Base-by-base conservation (phyloP, 2,797 vertebrate genomes). In the Limnodromus scolopaceus region DNA sequence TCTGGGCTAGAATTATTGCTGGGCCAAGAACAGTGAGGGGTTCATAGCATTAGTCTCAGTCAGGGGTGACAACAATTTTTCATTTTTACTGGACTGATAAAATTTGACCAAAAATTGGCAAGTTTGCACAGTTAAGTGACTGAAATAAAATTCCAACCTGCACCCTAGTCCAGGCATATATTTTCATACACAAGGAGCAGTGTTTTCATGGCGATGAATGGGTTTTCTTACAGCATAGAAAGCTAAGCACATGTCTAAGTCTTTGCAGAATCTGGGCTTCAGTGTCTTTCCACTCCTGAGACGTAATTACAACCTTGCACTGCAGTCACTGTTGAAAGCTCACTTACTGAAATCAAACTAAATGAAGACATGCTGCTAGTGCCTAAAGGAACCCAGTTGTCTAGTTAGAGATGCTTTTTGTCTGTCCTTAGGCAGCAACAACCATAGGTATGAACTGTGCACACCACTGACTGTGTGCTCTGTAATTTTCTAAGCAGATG, bases 301-400 rank as follows among this genome's bases (percentile, higher is more conserved):
- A 82, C 1, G 0, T 75, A 92, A 90, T 93, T 95, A 89, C 60
- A 80, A 58, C 84, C 80, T 92, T 69, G 85, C 88, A 14, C 78
- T 71, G 85, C 87, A 84, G 81, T 92, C 61, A 34, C 76, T 60
- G 71, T 39, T 90, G 86, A 94, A 96, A 92, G 86, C 81, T 91
- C 77, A 20, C 65, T 86, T 81, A 58, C 93, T 92, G 80, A 95
- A 94, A 93, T 97, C 91, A 94, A 57, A 89, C 64, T 92, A 78
- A 95, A 92, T 93, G 95, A 90, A 96, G 88, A 87, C 55, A 61
- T 87, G 86, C 92, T 97, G 92, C 86, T 89, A 87, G 81, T 71
- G 92, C 80, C 92, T 84, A 36, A 85, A 96, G 76, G 63, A 93
- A 49, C 53, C 27, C 71, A 36, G 45, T 70, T 95, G 80, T 93